Evolutionary conservation across 2,888 invertebrate genomes (phyloP), one percentile per base, ranked within the genome.

Genomic region (Erpobdella octoculata): DNA sequence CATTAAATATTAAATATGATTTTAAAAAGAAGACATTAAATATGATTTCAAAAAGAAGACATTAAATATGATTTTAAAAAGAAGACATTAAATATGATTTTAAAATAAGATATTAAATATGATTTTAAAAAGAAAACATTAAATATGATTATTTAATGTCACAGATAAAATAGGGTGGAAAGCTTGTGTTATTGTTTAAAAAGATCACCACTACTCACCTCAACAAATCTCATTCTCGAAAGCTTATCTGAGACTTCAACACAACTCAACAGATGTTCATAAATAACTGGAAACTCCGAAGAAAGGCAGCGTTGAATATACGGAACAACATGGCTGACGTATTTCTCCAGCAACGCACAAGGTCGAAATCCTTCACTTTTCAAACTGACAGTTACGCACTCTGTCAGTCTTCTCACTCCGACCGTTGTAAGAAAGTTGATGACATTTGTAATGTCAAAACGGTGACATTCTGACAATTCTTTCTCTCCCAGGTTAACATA

Each of bases 281-380:
- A 79, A 0, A 80, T 74, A 2, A 77, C 65, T 0, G 72, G 74
- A 73, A 74, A 77, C 15, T 76, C 74, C 5, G 72, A 74, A 61
- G 74, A 77, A 65, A 82, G 74, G 68, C 74, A 79, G 25, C 72
- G 72, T 75, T 82, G 82, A 36, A 81, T 73, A 36, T 73, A 73
- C n/a, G 80, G 79, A 35, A 79, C 74, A 12, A 78, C 75, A 2
- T 74, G 36, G 48, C 76, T 76, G 70, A 80, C 74, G 73, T 80
- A 81, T 15, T 33, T 46, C 77, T 79, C 78, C 5, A 81, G 73
- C 12, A 75, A 48, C 2, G 75, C 76, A 74, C 79, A 80, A 0
- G 78, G 79, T 48, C 74, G 64, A 36, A 77, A 78, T 73, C 77
- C 72, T 37, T 78, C 78, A 0, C 79, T 78, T 5, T 77, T 75